Conservation (phyloP, 2,888 invertebrate species). For the Acrobeloides nanus region DNA sequence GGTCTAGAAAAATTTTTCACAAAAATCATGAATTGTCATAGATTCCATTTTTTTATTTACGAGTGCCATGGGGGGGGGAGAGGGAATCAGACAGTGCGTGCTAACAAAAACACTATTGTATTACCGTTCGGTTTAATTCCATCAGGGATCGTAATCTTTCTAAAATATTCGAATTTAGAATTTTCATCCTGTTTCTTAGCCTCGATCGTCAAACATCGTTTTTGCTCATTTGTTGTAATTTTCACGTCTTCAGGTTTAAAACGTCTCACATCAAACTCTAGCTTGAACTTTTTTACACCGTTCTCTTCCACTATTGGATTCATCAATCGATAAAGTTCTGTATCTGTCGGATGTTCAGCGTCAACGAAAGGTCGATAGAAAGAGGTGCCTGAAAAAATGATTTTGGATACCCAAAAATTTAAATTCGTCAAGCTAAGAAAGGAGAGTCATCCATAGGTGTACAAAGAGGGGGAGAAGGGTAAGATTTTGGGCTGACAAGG, state of each 20-base stretch:
- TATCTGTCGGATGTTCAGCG: constrained; percentile 11
- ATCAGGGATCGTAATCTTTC: constrained; percentile 18
- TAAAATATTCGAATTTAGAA: constrained; percentile 18
- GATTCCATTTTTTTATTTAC: too few species aligned
- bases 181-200: constrained; percentile 17
- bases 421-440: too few species aligned
- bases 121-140: constrained; percentile 15
- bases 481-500: too few species aligned
- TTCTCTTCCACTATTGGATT: constrained; percentile 29
- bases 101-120: too few species aligned
- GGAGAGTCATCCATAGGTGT: too few species aligned
- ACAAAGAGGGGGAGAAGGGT: too few species aligned
- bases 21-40: too few species aligned
- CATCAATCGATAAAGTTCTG: constrained; percentile 16
- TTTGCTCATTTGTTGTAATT: constrained; percentile 14
- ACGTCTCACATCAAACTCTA: constrained; percentile 27
- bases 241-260: constrained; percentile 29
- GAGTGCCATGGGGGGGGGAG: too few species aligned
- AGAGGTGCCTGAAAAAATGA: not conserved
- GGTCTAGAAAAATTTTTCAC: too few species aligned
- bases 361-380: constrained; percentile 15
- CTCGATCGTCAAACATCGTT: constrained; percentile 13
- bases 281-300: constrained; percentile 27
- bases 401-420: too few species aligned
- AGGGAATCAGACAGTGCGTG: too few species aligned